These are phyloP conservation scores for Hycleus phaleratus DNA, from an alignment of 1,140 invertebrate species.

Conservation along the genomic window DNA sequence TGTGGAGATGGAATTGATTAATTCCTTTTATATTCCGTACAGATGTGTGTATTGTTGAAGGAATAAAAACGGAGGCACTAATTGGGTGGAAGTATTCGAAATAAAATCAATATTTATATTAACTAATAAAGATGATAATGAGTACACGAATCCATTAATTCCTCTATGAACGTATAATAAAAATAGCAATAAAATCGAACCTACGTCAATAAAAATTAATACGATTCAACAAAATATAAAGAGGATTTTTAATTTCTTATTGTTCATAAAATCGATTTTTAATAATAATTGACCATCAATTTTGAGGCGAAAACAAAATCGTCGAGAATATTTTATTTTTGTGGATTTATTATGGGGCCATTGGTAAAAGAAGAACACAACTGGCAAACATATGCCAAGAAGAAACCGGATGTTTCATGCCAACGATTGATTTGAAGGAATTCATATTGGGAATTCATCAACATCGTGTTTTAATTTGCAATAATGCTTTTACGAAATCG, in stretches of 20 bases:
- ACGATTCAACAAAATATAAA: neutral
- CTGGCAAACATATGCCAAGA: slow-evolving; percentile 36
- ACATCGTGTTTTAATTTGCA: too few relatives aligned
- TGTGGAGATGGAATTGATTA: too few relatives aligned
- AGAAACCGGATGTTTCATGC: slow-evolving; percentile 35
- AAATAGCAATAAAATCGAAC: neutral
- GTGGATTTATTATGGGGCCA: slow-evolving; percentile 21
- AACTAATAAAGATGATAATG: neutral
- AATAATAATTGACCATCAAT: too few relatives aligned
- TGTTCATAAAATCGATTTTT: too few relatives aligned
- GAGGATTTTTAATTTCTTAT: neutral
- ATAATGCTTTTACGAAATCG: too few relatives aligned
- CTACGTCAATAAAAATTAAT: neutral
- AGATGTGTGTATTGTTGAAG: too few relatives aligned
- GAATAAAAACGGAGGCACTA: too few relatives aligned
- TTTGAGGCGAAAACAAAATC: too few relatives aligned
- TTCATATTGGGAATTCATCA: slow-evolving; percentile 29
- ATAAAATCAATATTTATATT: neutral
- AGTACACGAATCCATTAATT: neutral
- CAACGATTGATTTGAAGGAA: slow-evolving; percentile 36
- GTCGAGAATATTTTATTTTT: slow-evolving; percentile 18
- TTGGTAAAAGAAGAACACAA: slow-evolving; percentile 26
- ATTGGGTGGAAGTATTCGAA: too few relatives aligned
- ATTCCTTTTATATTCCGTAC: too few relatives aligned
- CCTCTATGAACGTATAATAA: neutral